Evolutionary conservation across 2,113 vertebrate species (phyloP).

Genomic region (Gopherus flavomarginatus): DNA sequence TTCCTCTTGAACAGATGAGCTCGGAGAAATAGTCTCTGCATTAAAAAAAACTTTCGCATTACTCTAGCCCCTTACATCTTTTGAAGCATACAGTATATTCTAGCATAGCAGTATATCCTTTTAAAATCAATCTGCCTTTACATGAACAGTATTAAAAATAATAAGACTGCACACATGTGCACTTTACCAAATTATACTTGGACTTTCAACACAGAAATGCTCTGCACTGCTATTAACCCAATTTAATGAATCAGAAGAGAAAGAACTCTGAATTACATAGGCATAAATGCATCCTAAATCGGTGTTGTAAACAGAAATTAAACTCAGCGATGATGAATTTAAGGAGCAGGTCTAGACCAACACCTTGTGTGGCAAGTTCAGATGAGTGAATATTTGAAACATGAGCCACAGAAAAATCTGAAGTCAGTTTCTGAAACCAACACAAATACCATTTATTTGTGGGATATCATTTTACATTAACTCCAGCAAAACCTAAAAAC

Average conservation of each 20-base stretch:
- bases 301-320: no score
- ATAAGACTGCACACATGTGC: neutral
- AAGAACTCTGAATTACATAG: neutral
- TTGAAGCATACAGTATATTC: neutral
- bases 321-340: neutral
- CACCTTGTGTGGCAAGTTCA: neutral
- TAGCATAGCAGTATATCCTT: neutral
- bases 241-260: neutral
- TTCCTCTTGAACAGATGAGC: neutral
- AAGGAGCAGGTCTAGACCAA: neutral
- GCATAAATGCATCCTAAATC: neutral
- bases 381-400: neutral
- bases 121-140: neutral
- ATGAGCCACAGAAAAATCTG: constrained; percentile 55
- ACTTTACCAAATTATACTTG: neutral
- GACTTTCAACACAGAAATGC: neutral
- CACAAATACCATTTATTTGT: constrained; percentile 83
- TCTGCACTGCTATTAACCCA: neutral
- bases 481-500: constrained; percentile 75
- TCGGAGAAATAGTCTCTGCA: neutral
- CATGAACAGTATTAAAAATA: neutral
- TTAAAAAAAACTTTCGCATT: neutral
- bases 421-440: constrained; percentile 76
- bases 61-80: neutral
- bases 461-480: constrained; percentile 76